These are phyloP conservation scores for Anastatus disparis DNA, from an alignment of 1,140 invertebrate species.

Conservation along the genomic window DNA sequence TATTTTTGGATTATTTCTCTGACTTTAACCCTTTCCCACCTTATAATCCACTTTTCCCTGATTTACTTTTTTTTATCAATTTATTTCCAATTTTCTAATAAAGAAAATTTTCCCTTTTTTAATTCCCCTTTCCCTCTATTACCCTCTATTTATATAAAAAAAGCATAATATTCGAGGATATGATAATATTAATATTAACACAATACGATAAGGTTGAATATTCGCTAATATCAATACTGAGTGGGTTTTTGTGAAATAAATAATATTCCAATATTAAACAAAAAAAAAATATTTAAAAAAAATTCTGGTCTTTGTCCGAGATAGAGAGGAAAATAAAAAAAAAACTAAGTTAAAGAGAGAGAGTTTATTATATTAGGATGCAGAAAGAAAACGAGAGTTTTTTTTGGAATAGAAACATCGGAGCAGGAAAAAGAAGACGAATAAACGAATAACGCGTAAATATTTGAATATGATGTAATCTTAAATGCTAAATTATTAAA, in stretches of 20 bases:
- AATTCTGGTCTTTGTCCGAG: constrained; percentile 58
- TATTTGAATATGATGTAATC: constrained; percentile 35
- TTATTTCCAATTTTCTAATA: constrained; percentile 44
- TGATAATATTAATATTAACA: constrained; percentile 68
- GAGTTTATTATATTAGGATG: no score
- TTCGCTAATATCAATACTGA: constrained; percentile 66
- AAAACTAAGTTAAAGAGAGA: constrained; percentile 5
- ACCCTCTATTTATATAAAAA: constrained; percentile 68
- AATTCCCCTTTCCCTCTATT: constrained; percentile 49
- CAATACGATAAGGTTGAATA: constrained; percentile 67
- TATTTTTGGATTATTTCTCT: constrained; percentile 18
- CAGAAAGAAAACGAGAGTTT: no score
- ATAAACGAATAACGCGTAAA: constrained; percentile 35
- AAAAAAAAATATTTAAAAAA: constrained; percentile 45
- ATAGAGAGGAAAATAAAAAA: constrained; percentile 44
- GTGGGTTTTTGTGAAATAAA: constrained; percentile 68
- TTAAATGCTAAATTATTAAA: constrained; percentile 13
- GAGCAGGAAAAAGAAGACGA: constrained; percentile 19
- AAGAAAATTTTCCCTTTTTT: constrained; percentile 46
- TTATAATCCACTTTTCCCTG: constrained; percentile 41
- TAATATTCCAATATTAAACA: constrained; percentile 64
- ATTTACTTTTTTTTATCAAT: constrained; percentile 47
- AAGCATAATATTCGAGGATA: constrained; percentile 67
- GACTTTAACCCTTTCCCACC: neutral
- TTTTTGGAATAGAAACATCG: constrained; percentile 32